These are phyloP conservation scores for Euplagia quadripunctaria DNA, from an alignment of 2,888 invertebrate species.

Conservation along the genomic window DNA sequence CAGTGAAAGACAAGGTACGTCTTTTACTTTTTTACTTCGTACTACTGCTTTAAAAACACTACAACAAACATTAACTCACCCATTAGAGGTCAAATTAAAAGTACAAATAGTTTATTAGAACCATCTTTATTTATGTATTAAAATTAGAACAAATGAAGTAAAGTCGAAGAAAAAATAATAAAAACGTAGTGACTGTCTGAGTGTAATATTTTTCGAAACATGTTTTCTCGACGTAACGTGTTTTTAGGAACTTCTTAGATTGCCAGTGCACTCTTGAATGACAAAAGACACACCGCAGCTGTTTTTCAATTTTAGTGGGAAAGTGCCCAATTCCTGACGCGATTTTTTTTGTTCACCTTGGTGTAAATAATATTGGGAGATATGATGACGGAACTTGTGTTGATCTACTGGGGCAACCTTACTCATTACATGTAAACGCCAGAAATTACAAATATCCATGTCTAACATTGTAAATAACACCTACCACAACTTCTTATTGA, in stretches of 20 bases:
- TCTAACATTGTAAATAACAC: too few relatives aligned
- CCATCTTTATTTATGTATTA: background rate
- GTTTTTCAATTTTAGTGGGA: background rate
- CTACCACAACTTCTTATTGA: too few relatives aligned
- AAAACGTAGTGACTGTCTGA: background rate
- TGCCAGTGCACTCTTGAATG: background rate
- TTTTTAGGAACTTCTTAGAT: background rate
- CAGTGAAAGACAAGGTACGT: too few relatives aligned
- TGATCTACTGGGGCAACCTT: too few relatives aligned
- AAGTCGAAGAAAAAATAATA: background rate
- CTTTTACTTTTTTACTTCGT: too few relatives aligned
- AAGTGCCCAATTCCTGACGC: background rate
- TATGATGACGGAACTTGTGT: too few relatives aligned
- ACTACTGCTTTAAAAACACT: too few relatives aligned
- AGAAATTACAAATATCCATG: background rate
- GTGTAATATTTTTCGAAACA: background rate
- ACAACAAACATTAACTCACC: background rate
- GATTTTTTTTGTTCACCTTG: too few relatives aligned
- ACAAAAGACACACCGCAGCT: background rate
- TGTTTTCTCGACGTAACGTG: background rate
- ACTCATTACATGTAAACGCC: too few relatives aligned
- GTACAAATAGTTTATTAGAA: background rate
- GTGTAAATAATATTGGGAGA: too few relatives aligned
- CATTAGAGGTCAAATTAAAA: constrained; percentile 1
- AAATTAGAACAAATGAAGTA: background rate